A percentile compares a stretch with the other conserved stretches of the same genome.
Evolutionary conservation across 2,113 vertebrate species (phyloP).

Genomic region (Notothenia rossii): DNA sequence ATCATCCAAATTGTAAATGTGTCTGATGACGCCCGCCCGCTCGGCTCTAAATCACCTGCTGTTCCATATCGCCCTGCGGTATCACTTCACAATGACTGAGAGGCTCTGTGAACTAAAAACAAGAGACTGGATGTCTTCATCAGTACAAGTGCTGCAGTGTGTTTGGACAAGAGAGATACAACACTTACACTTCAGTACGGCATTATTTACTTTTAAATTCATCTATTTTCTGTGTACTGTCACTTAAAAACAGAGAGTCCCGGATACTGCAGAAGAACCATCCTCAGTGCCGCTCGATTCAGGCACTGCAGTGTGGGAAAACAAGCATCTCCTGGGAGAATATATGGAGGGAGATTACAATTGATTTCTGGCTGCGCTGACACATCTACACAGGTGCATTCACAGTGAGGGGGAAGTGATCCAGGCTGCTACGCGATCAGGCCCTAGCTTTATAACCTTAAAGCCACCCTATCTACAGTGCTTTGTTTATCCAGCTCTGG

Average conservation of each 20-base stretch:
- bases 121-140: slow-evolving; percentile 29
- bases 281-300: neutral
- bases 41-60: slow-evolving; percentile 38
- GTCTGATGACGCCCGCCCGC: slow-evolving; percentile 23
- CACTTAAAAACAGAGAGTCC: neutral
- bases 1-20: slow-evolving; percentile 39
- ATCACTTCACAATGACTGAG: slow-evolving; percentile 27
- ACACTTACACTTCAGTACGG: neutral
- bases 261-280: neutral
- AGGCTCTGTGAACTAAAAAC: slow-evolving; percentile 21
- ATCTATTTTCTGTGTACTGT: neutral
- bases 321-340: slow-evolving; percentile 24
- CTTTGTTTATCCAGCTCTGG: neutral
- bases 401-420: slow-evolving; percentile 12
- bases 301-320: neutral
- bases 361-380: slow-evolving; percentile 49
- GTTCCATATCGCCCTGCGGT: slow-evolving; percentile 10
- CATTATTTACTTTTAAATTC: neutral
- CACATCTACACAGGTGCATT: slow-evolving; percentile 14
- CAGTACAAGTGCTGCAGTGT: neutral
- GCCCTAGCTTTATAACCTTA: neutral
- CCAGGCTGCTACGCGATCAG: slow-evolving; percentile 21
- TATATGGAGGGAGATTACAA: slow-evolving; percentile 13
- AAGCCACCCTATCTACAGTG: neutral
- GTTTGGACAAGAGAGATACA: neutral